Evolutionary conservation across 2,113 vertebrate genomes (phyloP), one percentile per base, ranked within the genome.

Genomic region (Podocnemis expansa): DNA sequence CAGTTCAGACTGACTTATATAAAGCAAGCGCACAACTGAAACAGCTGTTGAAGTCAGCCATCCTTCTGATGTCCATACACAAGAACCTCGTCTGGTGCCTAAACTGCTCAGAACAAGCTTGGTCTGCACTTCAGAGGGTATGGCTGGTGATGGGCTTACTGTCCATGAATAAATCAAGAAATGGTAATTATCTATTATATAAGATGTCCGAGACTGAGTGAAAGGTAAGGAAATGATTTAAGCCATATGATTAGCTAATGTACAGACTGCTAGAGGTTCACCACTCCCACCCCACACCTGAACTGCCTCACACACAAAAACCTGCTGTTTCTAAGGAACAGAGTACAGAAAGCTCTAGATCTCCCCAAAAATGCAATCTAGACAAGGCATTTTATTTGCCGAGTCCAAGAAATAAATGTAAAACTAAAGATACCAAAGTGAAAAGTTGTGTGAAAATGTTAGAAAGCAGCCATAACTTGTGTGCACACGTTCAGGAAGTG

Each of bases 401-500:
- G 10, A 5, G 1, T 1, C 14, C 1, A 19, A 0, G n/a, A 91
- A 89, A 76, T 34, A 85, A 80, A 94, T 86, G 29, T 60, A 0
- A 92, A 95, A 49, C 38, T 41, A 54, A 86, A 78, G 34, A 81
- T 58, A 94, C 6, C 25, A 38, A 41, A 79, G 16, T 83, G 38
- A 75, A 60, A 78, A 85, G 19, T 0, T 60, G 16, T 29, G 67
- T 78, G 27, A 84, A 70, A 89, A 8, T 31, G 63, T 38, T 75
- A 6, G 14, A 1, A 67, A 56, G 9, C 34, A 81, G 41, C 43
- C 24, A 17, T 54, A 85, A 63, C 43, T 56, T 7, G 24, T 78
- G 54, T 3, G 38, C 78, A n/a, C n/a, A n/a, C n/a, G 94, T 87
- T 92, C 78, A 93, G 60, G 22, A 90, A 75, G 84, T 90, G 94